Conservation (phyloP, 53 echinoderm and acorn worm genomes). For the Luidia sarsii region DNA sequence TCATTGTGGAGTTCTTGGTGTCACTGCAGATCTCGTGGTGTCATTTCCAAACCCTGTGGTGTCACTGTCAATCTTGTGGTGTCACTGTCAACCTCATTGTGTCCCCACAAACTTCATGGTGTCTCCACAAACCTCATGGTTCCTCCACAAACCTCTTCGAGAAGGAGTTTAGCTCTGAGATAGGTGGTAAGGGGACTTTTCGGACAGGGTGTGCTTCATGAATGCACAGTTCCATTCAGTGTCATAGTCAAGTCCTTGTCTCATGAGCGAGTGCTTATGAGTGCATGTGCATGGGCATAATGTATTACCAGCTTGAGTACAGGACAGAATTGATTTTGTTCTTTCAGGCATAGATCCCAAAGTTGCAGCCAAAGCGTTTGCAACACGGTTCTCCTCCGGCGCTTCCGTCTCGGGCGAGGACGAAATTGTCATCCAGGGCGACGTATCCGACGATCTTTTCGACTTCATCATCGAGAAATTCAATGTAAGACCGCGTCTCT, state of each 20-base stretch:
- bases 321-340: slow-evolving; percentile 6
- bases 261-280: neutral
- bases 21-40: no score
- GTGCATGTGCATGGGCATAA: neutral
- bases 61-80: no score
- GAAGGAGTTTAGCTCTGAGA: no score
- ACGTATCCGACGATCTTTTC: slow-evolving; percentile 79
- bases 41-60: no score
- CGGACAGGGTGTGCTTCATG: no score
- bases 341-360: slow-evolving; percentile 75
- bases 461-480: slow-evolving; percentile 77
- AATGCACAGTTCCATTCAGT: no score
- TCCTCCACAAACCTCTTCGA: no score
- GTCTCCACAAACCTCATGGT: no score
- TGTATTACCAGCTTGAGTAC: neutral
- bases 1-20: no score
- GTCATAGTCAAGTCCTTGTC: neutral
- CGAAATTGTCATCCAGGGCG: slow-evolving; percentile 96
- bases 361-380: slow-evolving; percentile 87
- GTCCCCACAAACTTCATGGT: no score
- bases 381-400: slow-evolving; percentile 95
- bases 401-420: slow-evolving; percentile 89
- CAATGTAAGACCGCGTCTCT: slow-evolving; percentile 44
- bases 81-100: no score
- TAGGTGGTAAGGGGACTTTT: no score